phyloP scores from a whole-genome alignment of 1,140 invertebrate genomes.

The Pristionchus pacificus region DNA sequence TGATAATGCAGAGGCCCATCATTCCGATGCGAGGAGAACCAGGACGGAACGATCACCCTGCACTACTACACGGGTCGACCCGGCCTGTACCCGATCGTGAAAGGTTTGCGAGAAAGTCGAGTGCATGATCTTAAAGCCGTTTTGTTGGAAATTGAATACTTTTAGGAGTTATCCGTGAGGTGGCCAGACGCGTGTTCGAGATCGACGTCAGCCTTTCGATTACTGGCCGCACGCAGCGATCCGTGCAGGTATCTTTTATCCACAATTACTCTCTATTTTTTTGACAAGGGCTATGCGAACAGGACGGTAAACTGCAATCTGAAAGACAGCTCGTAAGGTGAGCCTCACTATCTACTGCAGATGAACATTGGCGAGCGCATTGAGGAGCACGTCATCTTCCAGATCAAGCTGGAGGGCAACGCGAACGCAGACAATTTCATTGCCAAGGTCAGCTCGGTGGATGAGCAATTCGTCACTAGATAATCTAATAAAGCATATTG shows the following conservation, averaged over 20 bases:
- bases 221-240: conserved; percentile 39
- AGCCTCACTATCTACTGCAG: too few relatives aligned
- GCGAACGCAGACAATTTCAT: not conserved
- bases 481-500: too few relatives aligned
- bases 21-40: conserved; percentile 56
- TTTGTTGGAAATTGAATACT: not conserved
- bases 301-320: too few relatives aligned
- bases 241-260: conserved; percentile 22
- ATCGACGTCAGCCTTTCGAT: conserved; percentile 49
- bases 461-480: too few relatives aligned
- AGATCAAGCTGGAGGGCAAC: conserved; percentile 21
- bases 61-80: conserved; percentile 58
- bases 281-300: not conserved
- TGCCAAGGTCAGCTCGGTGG: too few relatives aligned
- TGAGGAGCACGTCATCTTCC: conserved; percentile 39
- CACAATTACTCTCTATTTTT: not conserved
- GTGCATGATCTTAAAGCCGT: not conserved
- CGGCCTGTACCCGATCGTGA: conserved; percentile 59
- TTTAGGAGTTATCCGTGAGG: conserved; percentile 53
- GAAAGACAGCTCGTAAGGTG: too few relatives aligned
- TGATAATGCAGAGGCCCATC: conserved; percentile 35
- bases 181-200: conserved; percentile 52
- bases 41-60: conserved; percentile 51
- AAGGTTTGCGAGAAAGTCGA: conserved; percentile 21
- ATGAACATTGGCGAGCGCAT: conserved; percentile 35